Evolutionary conservation across 2,113 vertebrate species (phyloP).

Genomic region (Pituophis catenifer): DNA sequence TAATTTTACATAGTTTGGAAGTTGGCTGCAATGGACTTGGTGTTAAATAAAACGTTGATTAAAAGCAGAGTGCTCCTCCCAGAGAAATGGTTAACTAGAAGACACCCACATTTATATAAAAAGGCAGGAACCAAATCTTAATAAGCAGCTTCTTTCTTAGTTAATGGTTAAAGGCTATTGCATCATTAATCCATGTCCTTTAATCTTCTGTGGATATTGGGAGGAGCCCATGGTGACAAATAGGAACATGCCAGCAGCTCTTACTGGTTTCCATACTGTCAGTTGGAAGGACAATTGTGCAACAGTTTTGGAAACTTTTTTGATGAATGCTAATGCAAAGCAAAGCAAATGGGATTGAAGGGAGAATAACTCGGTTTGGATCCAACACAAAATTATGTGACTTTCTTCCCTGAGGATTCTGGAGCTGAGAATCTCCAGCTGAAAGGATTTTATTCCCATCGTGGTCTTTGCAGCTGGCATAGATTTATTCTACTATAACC

Average conservation of each 20-base stretch:
- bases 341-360: too few species aligned
- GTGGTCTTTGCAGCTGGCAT: too few species aligned
- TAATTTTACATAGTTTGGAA: background rate
- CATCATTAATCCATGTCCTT: background rate
- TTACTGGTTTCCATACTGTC: background rate
- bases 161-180: constrained; percentile 9
- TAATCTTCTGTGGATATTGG: background rate
- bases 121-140: background rate
- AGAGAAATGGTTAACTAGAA: background rate
- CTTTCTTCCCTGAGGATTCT: background rate
- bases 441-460: background rate
- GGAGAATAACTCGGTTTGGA: background rate
- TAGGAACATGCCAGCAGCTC: background rate
- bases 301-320: background rate
- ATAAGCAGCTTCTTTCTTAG: background rate
- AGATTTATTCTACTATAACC: background rate
- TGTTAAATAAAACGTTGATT: background rate
- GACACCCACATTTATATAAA: background rate
- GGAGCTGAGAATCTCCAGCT: background rate
- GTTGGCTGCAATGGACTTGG: background rate
- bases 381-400: too few species aligned
- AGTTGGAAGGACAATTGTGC: background rate
- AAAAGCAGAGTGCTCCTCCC: background rate
- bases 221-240: background rate
- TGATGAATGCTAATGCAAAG: background rate